phyloP scores from a whole-genome alignment of 2,888 invertebrate species.

The Linyphia triangularis region DNA sequence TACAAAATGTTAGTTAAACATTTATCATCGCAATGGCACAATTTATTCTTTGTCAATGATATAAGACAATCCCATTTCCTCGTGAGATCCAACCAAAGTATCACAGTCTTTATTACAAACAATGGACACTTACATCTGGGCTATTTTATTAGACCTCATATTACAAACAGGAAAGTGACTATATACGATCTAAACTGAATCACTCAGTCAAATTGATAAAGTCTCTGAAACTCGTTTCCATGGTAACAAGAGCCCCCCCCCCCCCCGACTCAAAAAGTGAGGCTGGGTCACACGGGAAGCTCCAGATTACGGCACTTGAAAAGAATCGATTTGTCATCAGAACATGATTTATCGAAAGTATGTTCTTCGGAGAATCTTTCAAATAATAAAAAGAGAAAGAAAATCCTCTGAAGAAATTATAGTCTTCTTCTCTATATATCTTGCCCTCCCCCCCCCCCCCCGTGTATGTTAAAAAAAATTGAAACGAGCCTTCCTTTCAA shows the following conservation, averaged over 20 bases:
- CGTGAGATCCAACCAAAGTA: too few relatives aligned
- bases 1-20: too few relatives aligned
- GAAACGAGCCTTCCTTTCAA: not conserved
- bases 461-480: too few relatives aligned
- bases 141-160: conserved; percentile 18
- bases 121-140: not conserved
- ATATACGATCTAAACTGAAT: conserved; percentile 7
- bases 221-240: conserved; percentile 30
- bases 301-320: conserved; percentile 65
- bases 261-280: conserved; percentile 25
- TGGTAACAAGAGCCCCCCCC: conserved; percentile 11
- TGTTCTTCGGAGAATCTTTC: conserved; percentile 22
- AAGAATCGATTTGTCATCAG: conserved; percentile 67
- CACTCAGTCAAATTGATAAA: conserved; percentile 55
- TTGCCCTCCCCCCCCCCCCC: not conserved
- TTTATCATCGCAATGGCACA: too few relatives aligned
- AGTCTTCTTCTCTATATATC: conserved; percentile 53
- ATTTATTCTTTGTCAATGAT: too few relatives aligned
- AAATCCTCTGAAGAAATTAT: conserved; percentile 44
- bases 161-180: not conserved
- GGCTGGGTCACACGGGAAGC: conserved; percentile 20
- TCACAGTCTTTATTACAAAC: too few relatives aligned
- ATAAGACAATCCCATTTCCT: too few relatives aligned
- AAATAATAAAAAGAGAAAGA: conserved; percentile 10
- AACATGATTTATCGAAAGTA: conserved; percentile 66